phyloP scores from a whole-genome alignment of 2,113 vertebrate genomes.

The Syngnathus typhle region DNA sequence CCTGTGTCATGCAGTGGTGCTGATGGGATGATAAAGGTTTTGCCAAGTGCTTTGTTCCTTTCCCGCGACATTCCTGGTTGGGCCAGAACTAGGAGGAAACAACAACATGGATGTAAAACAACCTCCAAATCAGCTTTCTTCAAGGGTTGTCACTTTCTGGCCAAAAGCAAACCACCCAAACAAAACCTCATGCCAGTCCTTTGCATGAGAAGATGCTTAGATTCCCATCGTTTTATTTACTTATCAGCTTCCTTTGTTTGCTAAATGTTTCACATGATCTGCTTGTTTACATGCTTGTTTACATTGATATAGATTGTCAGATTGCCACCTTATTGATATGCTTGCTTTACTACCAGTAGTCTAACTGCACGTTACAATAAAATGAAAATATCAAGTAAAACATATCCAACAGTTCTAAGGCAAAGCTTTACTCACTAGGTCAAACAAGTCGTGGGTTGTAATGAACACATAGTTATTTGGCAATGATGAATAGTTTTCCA shows the following conservation, averaged over 20 bases:
- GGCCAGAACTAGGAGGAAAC: conserved; percentile 26
- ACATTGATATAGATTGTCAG: not conserved
- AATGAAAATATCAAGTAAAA: conserved; percentile 16
- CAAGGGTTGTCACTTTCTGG: conserved; percentile 45
- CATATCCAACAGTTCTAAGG: conserved; percentile 13
- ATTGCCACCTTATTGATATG: conserved; percentile 9
- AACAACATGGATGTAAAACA: conserved; percentile 34
- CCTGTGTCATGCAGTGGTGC: conserved; percentile 49
- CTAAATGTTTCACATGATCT: conserved; percentile 46
- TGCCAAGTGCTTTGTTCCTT: conserved; percentile 46
- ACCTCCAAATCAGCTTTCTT: conserved; percentile 55
- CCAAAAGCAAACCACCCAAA: conserved; percentile 47
- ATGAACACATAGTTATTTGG: conserved; percentile 19
- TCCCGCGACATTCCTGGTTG: conserved; percentile 53
- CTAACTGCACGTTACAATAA: conserved; percentile 13
- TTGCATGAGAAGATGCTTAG: conserved; percentile 28
- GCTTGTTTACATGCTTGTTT: conserved; percentile 15
- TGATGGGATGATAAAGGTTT: conserved; percentile 61
- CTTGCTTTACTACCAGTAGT: conserved; percentile 22
- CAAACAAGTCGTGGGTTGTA: conserved; percentile 15
- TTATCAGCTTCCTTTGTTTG: conserved; percentile 50
- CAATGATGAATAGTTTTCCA: conserved; percentile 25
- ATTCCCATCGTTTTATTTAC: conserved; percentile 38
- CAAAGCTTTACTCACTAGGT: conserved; percentile 7
- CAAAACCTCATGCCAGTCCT: conserved; percentile 24